Base-by-base conservation (phyloP, 2,888 invertebrate genomes). In the Allygus modestus region DNA sequence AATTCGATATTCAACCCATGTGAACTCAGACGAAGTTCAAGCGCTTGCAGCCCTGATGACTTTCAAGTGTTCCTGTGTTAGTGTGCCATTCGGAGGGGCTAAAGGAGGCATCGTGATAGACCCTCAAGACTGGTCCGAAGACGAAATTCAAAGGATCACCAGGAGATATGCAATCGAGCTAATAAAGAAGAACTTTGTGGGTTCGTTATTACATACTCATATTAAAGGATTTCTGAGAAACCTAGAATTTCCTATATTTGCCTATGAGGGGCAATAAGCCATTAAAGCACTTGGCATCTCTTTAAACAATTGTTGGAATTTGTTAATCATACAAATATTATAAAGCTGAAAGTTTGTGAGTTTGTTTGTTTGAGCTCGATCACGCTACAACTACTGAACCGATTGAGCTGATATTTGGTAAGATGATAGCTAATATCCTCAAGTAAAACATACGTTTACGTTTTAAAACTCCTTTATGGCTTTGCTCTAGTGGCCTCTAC, bases 11-110 rank as follows among this genome's bases (percentile, higher is more conserved):
- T 93, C 94, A 4, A 89, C 92, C 86, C 92, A 93, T 87, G 95
- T 96, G 1, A 92, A 94, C 86, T 91, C 94, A 83, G 95, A 95
- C 89, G 95, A 96, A 89, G 95, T 96, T 71, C 95, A 94, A 90
- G 96, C 96, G n/a, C 90, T 97, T 86, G 94, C 96, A 0, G 94
- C 96, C 37, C 90, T 96, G 88, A 97, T 96, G 96, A 96, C 96
- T 12, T 96, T 94, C 91, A 96, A 96, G 91, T 96, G 96, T 89
- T 95, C 96, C 28, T 95, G 94, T 88, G 94, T 94, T 23, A 95
- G 93, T 90, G 94, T 96, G 77, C 96, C 96, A 7, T 96, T 96
- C 89, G 96, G 96, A 82, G 96, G 96, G 41, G 92, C 94, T 73
- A 94, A 94, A 89, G 94, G 93, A 89, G 96, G 96, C 71, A 92